These are phyloP conservation scores for Pipa parva DNA, from an alignment of 2,113 vertebrate genomes.

Conservation along the genomic window DNA sequence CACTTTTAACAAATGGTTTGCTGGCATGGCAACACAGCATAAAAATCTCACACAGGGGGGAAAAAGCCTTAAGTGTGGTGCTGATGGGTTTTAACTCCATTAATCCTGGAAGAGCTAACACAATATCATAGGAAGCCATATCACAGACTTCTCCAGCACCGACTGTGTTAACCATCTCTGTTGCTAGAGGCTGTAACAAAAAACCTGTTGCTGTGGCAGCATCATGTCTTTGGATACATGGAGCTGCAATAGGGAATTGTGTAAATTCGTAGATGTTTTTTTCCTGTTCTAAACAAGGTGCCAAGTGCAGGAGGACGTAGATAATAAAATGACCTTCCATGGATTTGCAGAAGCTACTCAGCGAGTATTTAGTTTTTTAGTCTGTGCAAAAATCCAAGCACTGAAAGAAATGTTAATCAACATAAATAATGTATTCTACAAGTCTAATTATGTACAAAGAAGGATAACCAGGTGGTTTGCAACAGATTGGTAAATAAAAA, in stretches of 20 bases:
- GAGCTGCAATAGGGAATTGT: conserved; percentile 20
- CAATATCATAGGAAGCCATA: background rate
- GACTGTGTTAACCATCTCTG: conserved; percentile 17
- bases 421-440: background rate
- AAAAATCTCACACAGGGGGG: conserved; percentile 18
- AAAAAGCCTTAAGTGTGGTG: conserved; percentile 9
- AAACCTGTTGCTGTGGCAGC: conserved; percentile 45
- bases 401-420: background rate
- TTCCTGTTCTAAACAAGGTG: conserved; percentile 25
- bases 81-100: conserved; percentile 4
- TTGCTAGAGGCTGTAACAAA: conserved; percentile 36
- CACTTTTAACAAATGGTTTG: conserved; percentile 39
- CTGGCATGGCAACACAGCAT: conserved; percentile 36
- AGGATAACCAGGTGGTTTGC: conserved; percentile 10
- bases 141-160: background rate
- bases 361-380: background rate
- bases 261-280: conserved; percentile 5
- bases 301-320: conserved; percentile 2
- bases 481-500: conserved; percentile 31
- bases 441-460: background rate
- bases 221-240: conserved; percentile 46
- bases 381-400: background rate
- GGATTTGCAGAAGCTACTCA: background rate
- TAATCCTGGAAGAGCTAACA: background rate
- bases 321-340: conserved; percentile 10